Base-by-base conservation (phyloP, 2,797 vertebrate species). In the Monodelphis domestica region DNA sequence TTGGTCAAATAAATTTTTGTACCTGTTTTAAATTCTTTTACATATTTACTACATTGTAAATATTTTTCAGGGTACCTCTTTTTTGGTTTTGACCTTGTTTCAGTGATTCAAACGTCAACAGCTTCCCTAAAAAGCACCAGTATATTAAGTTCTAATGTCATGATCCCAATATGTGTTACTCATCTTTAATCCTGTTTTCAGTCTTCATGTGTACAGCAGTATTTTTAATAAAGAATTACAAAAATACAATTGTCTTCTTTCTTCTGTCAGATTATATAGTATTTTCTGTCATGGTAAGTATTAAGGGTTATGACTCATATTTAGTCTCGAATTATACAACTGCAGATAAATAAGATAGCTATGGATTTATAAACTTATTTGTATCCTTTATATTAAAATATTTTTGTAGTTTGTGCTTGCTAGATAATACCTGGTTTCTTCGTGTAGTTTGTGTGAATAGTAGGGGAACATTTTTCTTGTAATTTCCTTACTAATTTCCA, bases 141-240 rank as follows among this genome's bases (percentile, higher is more conserved):
- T 98, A 98, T 98, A 98, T 98, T 98, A 97, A 97, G 97, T 98
- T 98, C 98, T 98, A 96, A 97, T 97, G 98, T 98, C 98, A 98
- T 98, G 97, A 97, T 98, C 98, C 98, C 98, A 95, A 78, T 97
- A 97, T 98, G 98, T 98, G 98, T 98, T 98, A 98, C 96, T 98
- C 98, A 98, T 98, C 97, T 98, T 98, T 98, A 98, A 98, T 98
- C 98, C 98, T 99, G 98, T 99, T 99, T 99, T 99, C 98, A 98
- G 99, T 99, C 99, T 99, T 99, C 99, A 99, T 99, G 98, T 99
- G 99, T 99, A 99, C 99, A 99, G 99, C 99, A 99, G 99, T 99
- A 99, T 99, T 99, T 99, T 99, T 99, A 99, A 99, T 99, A 99
- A 99, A 99, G 99, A 99, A 99, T 99, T 99, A 98, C 98, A 99